Evolutionary conservation across 2,113 vertebrate species (phyloP).

Genomic region (Choloepus hoffmanni): DNA sequence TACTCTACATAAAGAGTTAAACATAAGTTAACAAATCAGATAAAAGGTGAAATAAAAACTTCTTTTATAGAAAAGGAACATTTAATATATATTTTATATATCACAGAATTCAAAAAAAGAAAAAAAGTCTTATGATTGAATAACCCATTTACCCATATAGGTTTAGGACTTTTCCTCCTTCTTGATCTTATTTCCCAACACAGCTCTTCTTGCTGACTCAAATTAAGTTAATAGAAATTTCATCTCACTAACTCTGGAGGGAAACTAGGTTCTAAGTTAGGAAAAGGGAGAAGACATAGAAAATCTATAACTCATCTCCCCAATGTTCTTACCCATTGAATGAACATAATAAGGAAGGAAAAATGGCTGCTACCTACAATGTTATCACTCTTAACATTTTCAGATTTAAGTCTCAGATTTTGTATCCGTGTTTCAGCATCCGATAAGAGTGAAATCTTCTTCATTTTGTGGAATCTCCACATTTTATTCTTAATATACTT

Average conservation of each 20-base stretch:
- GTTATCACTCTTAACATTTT: not conserved
- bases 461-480: not conserved
- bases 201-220: not conserved
- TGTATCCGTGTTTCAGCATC: not conserved
- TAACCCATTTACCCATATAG: not conserved
- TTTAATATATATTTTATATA: not conserved
- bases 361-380: not conserved
- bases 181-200: not conserved
- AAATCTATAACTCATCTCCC: not conserved
- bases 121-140: no score
- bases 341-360: not conserved
- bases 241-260: not conserved
- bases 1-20: not conserved
- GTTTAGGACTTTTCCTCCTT: not conserved
- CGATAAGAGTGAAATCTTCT: not conserved
- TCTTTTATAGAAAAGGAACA: not conserved
- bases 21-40: not conserved
- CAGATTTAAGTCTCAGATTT: not conserved
- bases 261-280: not conserved
- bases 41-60: not conserved
- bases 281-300: not conserved
- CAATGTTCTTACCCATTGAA: not conserved
- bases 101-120: not conserved
- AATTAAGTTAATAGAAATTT: not conserved
- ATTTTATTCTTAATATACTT: not conserved